Conservation (phyloP, 2,888 invertebrate genomes). For the Pyralis farinalis region DNA sequence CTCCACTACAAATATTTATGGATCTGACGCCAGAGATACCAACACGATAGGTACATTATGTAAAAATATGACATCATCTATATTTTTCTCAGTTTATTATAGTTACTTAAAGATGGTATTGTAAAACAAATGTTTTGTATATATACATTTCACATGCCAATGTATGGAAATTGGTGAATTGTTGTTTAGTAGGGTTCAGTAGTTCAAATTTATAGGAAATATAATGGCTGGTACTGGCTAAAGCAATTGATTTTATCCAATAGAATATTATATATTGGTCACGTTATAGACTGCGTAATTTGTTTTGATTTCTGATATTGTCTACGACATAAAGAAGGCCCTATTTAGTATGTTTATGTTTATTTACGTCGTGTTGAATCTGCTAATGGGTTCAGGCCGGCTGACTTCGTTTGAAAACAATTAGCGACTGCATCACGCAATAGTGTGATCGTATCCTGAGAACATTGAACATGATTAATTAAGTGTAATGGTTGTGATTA, state of each 20-base stretch:
- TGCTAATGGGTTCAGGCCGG: conserved; percentile 34
- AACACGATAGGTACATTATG: not conserved
- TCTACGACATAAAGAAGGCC: conserved; percentile 16
- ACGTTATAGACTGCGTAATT: not conserved
- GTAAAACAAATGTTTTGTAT: too few species aligned
- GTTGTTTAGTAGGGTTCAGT: too few species aligned
- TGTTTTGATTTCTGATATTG: not conserved
- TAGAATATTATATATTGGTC: not conserved
- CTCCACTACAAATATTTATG: conserved; percentile 1
- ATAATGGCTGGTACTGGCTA: not conserved
- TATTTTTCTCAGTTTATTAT: too few species aligned
- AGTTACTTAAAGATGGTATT: too few species aligned
- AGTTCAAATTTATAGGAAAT: not conserved
- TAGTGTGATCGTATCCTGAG: conserved; percentile 24
- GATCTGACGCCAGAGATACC: not conserved
- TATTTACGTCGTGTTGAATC: conserved; percentile 32
- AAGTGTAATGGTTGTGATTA: too few species aligned
- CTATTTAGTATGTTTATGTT: conserved; percentile 25
- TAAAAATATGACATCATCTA: conserved; percentile 10
- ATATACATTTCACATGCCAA: not conserved
- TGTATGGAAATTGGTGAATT: too few species aligned
- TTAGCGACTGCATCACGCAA: conserved; percentile 40
- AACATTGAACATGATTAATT: conserved; percentile 26
- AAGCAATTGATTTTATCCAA: not conserved
- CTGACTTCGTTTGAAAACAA: conserved; percentile 46